Evolutionary conservation across 2,888 invertebrate genomes (phyloP).

Genomic region (Atrina japonica): DNA sequence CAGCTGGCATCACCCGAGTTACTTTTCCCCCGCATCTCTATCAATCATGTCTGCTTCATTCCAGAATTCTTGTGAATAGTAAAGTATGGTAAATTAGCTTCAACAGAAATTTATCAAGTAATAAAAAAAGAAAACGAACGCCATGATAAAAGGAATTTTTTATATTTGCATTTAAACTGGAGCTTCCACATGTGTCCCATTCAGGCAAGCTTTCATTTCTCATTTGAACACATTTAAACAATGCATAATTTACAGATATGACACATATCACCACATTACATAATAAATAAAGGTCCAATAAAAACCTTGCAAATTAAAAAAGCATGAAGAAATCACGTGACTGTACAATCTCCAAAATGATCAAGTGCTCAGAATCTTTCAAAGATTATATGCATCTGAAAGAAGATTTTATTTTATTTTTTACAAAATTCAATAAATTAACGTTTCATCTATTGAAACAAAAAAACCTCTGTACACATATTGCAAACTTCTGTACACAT

Average conservation of each 20-base stretch:
- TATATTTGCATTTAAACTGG: constrained; percentile 29
- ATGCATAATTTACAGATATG: constrained; percentile 9
- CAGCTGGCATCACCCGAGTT: too few species aligned
- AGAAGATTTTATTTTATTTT: background rate
- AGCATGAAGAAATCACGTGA: background rate
- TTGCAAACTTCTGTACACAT: too few species aligned
- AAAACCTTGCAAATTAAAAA: too few species aligned
- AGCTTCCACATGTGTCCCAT: constrained; percentile 1
- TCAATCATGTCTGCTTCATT: too few species aligned
- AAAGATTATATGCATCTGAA: background rate
- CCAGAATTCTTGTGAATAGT: too few species aligned
- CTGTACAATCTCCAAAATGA: background rate
- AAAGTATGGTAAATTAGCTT: too few species aligned
- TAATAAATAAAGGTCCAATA: background rate
- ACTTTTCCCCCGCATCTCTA: too few species aligned
- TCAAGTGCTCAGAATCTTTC: background rate
- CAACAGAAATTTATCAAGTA: too few species aligned
- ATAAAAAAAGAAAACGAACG: background rate
- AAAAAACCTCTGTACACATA: too few species aligned
- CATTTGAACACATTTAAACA: constrained; percentile 1
- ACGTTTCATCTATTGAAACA: too few species aligned
- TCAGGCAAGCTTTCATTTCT: background rate
- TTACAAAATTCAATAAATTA: constrained; percentile 6
- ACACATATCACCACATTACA: constrained; percentile 2
- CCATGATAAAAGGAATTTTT: background rate